phyloP scores from a whole-genome alignment of 2,797 vertebrate species.

The Chaunax sp. region DNA sequence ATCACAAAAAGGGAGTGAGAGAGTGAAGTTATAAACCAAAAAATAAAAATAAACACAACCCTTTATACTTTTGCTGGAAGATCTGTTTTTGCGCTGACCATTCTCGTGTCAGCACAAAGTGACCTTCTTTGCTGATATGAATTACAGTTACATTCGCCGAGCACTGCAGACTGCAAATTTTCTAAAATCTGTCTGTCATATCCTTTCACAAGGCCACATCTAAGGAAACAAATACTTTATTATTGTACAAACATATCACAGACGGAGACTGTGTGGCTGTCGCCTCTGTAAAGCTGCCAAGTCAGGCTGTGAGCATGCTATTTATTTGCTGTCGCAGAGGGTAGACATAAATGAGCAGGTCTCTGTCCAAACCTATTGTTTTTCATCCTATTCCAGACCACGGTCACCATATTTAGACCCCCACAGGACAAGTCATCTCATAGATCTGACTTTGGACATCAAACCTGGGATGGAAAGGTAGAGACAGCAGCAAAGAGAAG shows the following conservation, averaged over 20 bases:
- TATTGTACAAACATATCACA: constrained; percentile 68
- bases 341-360: constrained; percentile 51
- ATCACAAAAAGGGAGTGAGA: constrained; percentile 12
- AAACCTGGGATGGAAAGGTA: constrained; percentile 32
- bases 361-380: constrained; percentile 60
- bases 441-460: constrained; percentile 42
- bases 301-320: constrained; percentile 32
- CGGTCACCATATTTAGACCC: constrained; percentile 31
- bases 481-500: constrained; percentile 37
- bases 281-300: constrained; percentile 60
- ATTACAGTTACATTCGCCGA: constrained; percentile 51
- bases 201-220: constrained; percentile 53
- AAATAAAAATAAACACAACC: constrained; percentile 5
- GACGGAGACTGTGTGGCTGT: constrained; percentile 36
- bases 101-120: constrained; percentile 30
- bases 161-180: constrained; percentile 54
- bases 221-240: constrained; percentile 60
- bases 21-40: constrained; percentile 11
- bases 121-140: constrained; percentile 52
- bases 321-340: constrained; percentile 52
- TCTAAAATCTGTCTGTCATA: constrained; percentile 49
- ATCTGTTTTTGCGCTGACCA: constrained; percentile 34
- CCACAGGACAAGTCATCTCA: constrained; percentile 38
- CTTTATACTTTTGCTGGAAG: constrained; percentile 15
- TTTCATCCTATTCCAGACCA: constrained; percentile 58